Conservation (phyloP, 2,888 invertebrate species). For the Drosophila melanosoma region DNA sequence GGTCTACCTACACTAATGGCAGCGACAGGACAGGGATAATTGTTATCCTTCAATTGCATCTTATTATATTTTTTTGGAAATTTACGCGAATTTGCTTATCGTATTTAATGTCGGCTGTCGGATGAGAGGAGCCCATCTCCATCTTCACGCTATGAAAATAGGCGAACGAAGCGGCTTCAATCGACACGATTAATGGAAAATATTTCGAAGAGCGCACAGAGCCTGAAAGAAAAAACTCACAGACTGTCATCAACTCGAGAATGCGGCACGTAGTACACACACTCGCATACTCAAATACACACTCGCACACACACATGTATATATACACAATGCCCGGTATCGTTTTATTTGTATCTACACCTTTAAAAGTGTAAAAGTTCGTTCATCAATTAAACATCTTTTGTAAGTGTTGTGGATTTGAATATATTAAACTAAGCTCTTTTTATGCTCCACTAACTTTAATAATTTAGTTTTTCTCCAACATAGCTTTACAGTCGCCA, state of each 20-base stretch:
- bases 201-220: conserved; percentile 38
- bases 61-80: neutral
- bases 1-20: conserved; percentile 25
- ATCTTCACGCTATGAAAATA: conserved; percentile 8
- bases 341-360: conserved; percentile 62
- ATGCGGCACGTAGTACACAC: conserved; percentile 42
- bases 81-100: conserved; percentile 15
- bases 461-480: conserved; percentile 13
- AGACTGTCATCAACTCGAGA: conserved; percentile 32
- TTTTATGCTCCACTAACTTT: neutral
- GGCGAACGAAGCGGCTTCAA: conserved; percentile 31
- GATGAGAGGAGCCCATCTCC: conserved; percentile 11
- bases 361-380: conserved; percentile 35
- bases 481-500: conserved; percentile 1
- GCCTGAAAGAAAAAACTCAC: conserved; percentile 16
- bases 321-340: conserved; percentile 34
- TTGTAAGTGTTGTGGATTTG: neutral
- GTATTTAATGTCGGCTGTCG: conserved; percentile 6
- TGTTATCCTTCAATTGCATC: conserved; percentile 17
- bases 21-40: neutral
- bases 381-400: conserved; percentile 22
- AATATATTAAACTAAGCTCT: conserved; percentile 1
- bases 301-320: neutral
- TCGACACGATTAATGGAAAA: conserved; percentile 54
- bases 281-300: conserved; percentile 28